Evolutionary conservation across 2,797 vertebrate genomes (phyloP), one percentile per base, ranked within the genome.

Genomic region (Enteromius unitaeniatus): DNA sequence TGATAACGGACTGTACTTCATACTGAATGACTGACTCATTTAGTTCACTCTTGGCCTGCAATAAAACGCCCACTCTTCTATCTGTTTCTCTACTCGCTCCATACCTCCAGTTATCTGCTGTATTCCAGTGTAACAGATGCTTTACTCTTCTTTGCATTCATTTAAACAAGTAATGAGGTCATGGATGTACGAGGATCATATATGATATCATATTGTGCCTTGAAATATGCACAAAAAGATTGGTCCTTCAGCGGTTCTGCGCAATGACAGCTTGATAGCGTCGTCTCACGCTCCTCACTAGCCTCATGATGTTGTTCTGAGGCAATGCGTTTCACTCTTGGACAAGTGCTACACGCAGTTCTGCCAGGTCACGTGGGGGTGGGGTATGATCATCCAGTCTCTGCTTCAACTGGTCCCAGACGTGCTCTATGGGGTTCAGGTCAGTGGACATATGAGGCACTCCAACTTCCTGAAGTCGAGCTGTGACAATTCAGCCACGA

Each of bases 31-130:
- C 72, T 75, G 45, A 75, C 60, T 75, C 81, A 75, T 51, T 75
- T 15, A 75, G 28, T 75, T 40, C 31, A 53, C 60, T 75, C 45
- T 21, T 15, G 49, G 60, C 34, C 58, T 82, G 21, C 60, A 55
- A 75, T 79, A 68, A 79, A 26, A 75, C 70, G 14, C 81, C 70
- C 81, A 81, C 81, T 53, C n/a, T 17, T 75, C 58, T 51, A 37
- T 82, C 62, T 4, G 17, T 67, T 26, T n/a, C 60, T 64, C 42
- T 37, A 42, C 58, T 74, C 6, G 0, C 21, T 75, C 60, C 40
- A 70, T 75, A 51, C n/a, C 75, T 65, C 9, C 72, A 28, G 31
- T 51, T 75, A 40, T 75, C 72, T 82, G 81, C 28, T 53, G 31
- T 19, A 37, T 23, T 47, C 28, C 64, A 14, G 9, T 65, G 40